A percentile compares a stretch with the other conserved stretches of the same genome.
phyloP scores from a whole-genome alignment of 2,888 invertebrate species.

The Himalopsyche tibetana region DNA sequence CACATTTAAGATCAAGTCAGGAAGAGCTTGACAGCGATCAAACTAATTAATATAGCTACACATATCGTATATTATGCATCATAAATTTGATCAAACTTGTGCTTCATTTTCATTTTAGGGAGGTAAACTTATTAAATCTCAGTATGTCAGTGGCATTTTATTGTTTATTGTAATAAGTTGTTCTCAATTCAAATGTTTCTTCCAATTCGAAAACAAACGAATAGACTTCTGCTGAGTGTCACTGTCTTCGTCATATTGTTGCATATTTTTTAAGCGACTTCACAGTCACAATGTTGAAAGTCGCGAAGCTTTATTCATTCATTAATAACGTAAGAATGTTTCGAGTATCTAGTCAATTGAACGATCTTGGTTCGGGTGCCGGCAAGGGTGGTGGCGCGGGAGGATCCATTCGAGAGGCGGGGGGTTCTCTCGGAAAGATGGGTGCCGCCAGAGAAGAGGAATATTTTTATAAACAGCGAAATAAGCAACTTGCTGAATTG shows the following conservation, averaged over 20 bases:
- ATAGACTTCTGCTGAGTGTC: neutral
- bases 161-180: neutral
- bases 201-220: neutral
- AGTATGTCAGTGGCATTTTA: neutral
- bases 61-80: no score
- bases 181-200: neutral
- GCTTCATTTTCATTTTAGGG: neutral
- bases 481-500: constrained; percentile 80
- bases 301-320: neutral
- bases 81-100: neutral
- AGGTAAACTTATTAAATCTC: no score
- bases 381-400: constrained; percentile 90
- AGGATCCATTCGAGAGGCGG: constrained; percentile 91
- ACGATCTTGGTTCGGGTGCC: constrained; percentile 88
- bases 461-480: no score
- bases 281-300: neutral
- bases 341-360: constrained; percentile 67
- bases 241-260: neutral
- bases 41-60: no score
- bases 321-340: constrained; percentile 48
- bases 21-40: no score
- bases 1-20: no score
- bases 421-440: constrained; percentile 89
- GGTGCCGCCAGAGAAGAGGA: no score
- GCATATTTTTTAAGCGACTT: neutral